Percentiles rank a stretch among this genome's conserved stretches.
These are phyloP conservation scores for Schizopygopsis malacanthus DNA, from an alignment of 2,797 vertebrate genomes.

Conservation along the genomic window DNA sequence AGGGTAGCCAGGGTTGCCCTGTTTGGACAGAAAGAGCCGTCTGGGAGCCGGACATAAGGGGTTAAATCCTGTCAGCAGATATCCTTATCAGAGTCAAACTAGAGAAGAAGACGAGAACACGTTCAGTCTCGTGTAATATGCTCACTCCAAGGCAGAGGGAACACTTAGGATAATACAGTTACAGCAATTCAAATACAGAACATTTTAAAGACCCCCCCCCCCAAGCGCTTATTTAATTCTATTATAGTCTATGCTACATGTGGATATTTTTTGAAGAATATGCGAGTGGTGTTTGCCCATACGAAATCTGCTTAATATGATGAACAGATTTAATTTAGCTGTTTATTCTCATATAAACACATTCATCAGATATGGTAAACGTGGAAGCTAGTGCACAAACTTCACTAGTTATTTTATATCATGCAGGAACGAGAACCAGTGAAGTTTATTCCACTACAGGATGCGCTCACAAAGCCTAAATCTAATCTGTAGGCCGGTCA, in stretches of 20 bases:
- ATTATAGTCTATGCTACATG: neutral
- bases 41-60: neutral
- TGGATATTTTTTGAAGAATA: neutral
- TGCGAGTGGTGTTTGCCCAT: neutral
- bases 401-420: no score
- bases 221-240: neutral
- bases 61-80: slow-evolving; percentile 22
- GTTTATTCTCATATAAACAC: neutral
- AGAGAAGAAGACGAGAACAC: slow-evolving; percentile 15
- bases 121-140: neutral
- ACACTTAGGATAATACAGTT: neutral
- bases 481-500: neutral
- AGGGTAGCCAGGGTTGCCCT: neutral
- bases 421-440: no score
- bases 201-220: no score
- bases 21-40: slow-evolving; percentile 7
- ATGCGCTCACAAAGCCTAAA: neutral
- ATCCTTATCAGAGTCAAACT: slow-evolving; percentile 34
- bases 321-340: neutral
- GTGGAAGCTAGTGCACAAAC: no score
- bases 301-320: neutral
- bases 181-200: neutral
- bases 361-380: neutral
- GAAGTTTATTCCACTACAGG: neutral
- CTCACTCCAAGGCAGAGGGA: neutral